phyloP scores from a whole-genome alignment of 2,797 vertebrate genomes.

The Poeciliopsis presidionis region DNA sequence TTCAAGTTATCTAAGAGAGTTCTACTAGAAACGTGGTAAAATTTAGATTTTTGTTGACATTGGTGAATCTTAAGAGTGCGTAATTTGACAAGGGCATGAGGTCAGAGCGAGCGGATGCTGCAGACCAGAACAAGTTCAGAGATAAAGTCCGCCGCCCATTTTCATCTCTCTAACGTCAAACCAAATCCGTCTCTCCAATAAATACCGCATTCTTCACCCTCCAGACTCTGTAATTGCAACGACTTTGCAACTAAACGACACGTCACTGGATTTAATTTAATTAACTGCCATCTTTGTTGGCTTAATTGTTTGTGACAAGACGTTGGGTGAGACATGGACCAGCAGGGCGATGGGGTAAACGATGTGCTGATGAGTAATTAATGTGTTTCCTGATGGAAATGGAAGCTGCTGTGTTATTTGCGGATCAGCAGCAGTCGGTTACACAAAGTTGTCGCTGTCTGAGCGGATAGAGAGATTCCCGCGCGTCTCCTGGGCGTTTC shows the following conservation, averaged over 20 bases:
- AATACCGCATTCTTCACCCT: constrained; percentile 41
- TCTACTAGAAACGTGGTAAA: too few relatives aligned
- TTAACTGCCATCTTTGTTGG: constrained; percentile 77
- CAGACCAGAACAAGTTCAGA: constrained; percentile 44
- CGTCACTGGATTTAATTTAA: constrained; percentile 75
- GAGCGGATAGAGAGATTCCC: constrained; percentile 9
- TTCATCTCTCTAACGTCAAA: constrained; percentile 34
- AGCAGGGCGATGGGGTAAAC: constrained; percentile 64
- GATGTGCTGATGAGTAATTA: constrained; percentile 74
- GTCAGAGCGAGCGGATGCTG: constrained; percentile 63
- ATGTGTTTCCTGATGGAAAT: constrained; percentile 79
- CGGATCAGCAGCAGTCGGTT: constrained; percentile 33
- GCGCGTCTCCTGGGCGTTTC: not conserved
- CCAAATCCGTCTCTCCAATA: constrained; percentile 35
- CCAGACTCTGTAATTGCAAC: constrained; percentile 56
- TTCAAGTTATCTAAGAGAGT: too few relatives aligned
- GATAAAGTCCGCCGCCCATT: constrained; percentile 22
- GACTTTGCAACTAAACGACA: constrained; percentile 72
- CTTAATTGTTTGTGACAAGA: constrained; percentile 84
- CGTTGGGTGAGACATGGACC: constrained; percentile 52
- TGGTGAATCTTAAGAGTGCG: constrained; percentile 10
- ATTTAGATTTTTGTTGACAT: too few relatives aligned
- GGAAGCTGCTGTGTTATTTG: constrained; percentile 60
- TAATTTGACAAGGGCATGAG: constrained; percentile 32
- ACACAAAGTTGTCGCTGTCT: constrained; percentile 29